phyloP scores from a whole-genome alignment of 2,797 vertebrate genomes.

The Pseudomugil gertrudae region DNA sequence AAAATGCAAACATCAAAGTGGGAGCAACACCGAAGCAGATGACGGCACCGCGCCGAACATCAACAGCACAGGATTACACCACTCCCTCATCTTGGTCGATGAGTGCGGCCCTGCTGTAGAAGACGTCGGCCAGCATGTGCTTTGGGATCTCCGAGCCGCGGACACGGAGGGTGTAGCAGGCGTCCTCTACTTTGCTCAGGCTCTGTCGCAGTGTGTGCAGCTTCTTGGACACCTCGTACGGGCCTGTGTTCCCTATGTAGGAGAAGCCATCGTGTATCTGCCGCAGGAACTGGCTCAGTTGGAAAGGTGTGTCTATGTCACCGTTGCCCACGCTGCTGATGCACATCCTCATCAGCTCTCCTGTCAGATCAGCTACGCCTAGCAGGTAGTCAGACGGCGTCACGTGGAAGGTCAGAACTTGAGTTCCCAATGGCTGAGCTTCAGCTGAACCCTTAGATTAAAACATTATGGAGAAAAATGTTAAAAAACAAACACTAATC shows the following conservation, averaged over 20 bases:
- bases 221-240: conserved; percentile 98
- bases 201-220: conserved; percentile 95
- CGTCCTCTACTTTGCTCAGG: conserved; percentile 96
- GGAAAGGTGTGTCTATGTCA: conserved; percentile 97
- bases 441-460: conserved; percentile 60
- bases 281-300: conserved; percentile 93
- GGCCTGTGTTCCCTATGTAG: conserved; percentile 96
- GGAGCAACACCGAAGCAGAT: conserved; percentile 7
- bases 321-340: conserved; percentile 97
- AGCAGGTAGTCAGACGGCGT: conserved; percentile 95
- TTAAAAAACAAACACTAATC: background rate
- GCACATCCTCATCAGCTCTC: conserved; percentile 97
- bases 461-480: background rate
- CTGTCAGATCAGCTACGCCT: conserved; percentile 95
- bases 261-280: conserved; percentile 97
- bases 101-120: conserved; percentile 87
- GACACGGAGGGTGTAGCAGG: conserved; percentile 92
- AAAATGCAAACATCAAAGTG: conserved; percentile 40
- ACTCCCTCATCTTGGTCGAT: conserved; percentile 92
- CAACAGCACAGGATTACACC: conserved; percentile 70
- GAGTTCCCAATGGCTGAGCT: conserved; percentile 23
- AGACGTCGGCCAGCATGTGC: conserved; percentile 97
- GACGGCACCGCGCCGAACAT: conserved; percentile 5
- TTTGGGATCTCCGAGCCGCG: conserved; percentile 97
- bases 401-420: conserved; percentile 89